phyloP scores from a whole-genome alignment of 2,797 vertebrate genomes.

The Coreius guichenoti region DNA sequence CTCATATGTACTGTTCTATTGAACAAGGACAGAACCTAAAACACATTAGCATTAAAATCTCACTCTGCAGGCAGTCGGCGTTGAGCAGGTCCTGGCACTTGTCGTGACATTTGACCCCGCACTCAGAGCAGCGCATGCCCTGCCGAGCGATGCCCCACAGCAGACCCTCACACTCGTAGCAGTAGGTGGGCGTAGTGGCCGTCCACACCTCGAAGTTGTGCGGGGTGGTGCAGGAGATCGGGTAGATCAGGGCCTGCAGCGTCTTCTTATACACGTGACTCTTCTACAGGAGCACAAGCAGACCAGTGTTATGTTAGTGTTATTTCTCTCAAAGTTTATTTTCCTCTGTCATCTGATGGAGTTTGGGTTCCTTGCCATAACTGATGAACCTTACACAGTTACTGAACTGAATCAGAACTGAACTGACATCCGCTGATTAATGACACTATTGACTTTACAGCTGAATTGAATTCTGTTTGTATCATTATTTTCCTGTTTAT shows the following conservation, averaged over 20 bases:
- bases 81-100: conserved; percentile 99
- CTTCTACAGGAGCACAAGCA: conserved; percentile 81
- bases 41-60: conserved; percentile 66
- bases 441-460: too few species aligned
- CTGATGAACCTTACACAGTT: too few species aligned
- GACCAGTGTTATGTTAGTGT: too few species aligned
- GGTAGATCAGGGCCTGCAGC: conserved; percentile 98
- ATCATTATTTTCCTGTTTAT: too few species aligned
- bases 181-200: conserved; percentile 97
- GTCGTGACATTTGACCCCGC: conserved; percentile 97
- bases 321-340: too few species aligned
- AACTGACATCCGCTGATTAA: too few species aligned
- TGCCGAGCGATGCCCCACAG: conserved; percentile 98
- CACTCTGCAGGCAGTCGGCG: conserved; percentile 97
- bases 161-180: conserved; percentile 97
- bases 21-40: neutral
- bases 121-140: conserved; percentile 98
- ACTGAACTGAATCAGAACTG: too few species aligned
- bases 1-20: neutral
- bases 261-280: conserved; percentile 99
- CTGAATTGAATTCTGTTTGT: too few species aligned
- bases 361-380: too few species aligned
- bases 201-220: conserved; percentile 99
- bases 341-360: too few species aligned
- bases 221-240: conserved; percentile 97